phyloP scores from a whole-genome alignment of 2,888 invertebrate genomes.

The Phalera bucephala region DNA sequence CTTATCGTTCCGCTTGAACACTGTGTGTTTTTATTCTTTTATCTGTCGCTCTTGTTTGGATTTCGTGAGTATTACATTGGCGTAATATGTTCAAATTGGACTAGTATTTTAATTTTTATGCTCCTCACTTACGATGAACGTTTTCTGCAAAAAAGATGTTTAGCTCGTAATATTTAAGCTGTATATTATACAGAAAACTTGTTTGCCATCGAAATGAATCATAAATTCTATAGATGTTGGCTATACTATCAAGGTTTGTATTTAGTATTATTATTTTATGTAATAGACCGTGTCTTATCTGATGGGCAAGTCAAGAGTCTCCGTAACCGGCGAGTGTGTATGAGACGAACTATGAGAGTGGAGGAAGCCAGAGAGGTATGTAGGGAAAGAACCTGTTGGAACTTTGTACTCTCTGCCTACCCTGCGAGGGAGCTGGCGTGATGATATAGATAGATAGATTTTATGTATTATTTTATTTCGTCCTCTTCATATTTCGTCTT shows the following conservation, averaged over 20 bases:
- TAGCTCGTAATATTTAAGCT: too few relatives aligned
- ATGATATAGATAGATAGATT: too few relatives aligned
- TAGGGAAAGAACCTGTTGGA: too few relatives aligned
- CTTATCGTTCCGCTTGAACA: conserved; percentile 18
- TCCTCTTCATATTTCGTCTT: too few relatives aligned
- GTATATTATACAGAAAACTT: background rate
- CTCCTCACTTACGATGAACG: background rate
- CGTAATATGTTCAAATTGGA: conserved; percentile 10
- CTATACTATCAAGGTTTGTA: background rate
- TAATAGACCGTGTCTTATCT: too few relatives aligned
- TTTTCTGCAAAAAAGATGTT: background rate
- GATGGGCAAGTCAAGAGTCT: too few relatives aligned
- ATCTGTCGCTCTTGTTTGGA: conserved; percentile 10
- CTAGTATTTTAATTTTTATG: background rate
- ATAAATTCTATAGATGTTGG: background rate
- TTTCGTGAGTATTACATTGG: conserved; percentile 2
- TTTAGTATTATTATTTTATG: background rate
- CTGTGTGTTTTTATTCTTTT: conserved; percentile 15
- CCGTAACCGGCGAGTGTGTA: too few relatives aligned
- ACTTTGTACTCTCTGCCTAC: too few relatives aligned
- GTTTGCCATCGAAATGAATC: background rate
- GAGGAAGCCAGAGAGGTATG: too few relatives aligned
- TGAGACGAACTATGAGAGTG: too few relatives aligned
- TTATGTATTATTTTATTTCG: too few relatives aligned
- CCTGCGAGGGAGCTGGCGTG: too few relatives aligned